Base-by-base conservation (phyloP, 1,140 invertebrate genomes). In the Heliconius hermathena region DNA sequence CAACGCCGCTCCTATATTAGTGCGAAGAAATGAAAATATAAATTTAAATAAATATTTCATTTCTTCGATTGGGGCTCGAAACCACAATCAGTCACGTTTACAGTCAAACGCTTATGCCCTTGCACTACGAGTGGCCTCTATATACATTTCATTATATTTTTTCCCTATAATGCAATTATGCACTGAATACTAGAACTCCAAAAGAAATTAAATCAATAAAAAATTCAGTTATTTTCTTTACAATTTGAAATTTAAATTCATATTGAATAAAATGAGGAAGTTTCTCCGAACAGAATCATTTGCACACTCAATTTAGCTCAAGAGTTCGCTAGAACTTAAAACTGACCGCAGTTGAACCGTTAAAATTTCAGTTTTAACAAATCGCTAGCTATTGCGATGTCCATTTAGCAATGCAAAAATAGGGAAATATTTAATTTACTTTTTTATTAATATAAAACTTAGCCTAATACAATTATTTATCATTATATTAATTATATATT, bases 221-320 rank as follows among this genome's bases (percentile, higher is more conserved):
- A 66, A 66, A 66, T 66, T 66, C 60, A 26, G 60, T 66, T 66
- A 66, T 66, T 66, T 66, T 66, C 60, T 66, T 26, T 66, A 22
- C n/a, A 66, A 66, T 66, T 66, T 66, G 26, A 29, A 66, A 66
- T 66, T 66, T 66, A 66, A 66, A 66, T 66, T 66, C 60, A 66
- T 66, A 66, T 66, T 66, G 60, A 66, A 66, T 66, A 66, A 66
- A 66, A 29, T 76, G 38, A 46, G 33, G 46, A 79, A 75, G 73
- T 74, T 74, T 49, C 73, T 66, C 16, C 66, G 60, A 79, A 49
- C 46, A 16, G 75, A 75, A 71, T 52, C 54, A 38, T 71, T 66
- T 74, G 57, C 78, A 71, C 73, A 79, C 73, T 60, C 73, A 79
- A 79, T 79, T 74, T 79, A 75, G 46, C 66, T 74, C 18, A 75